A percentile compares a stretch with the other conserved stretches of the same genome.
phyloP scores from a whole-genome alignment of 1,140 invertebrate species.

The Nephila pilipes region DNA sequence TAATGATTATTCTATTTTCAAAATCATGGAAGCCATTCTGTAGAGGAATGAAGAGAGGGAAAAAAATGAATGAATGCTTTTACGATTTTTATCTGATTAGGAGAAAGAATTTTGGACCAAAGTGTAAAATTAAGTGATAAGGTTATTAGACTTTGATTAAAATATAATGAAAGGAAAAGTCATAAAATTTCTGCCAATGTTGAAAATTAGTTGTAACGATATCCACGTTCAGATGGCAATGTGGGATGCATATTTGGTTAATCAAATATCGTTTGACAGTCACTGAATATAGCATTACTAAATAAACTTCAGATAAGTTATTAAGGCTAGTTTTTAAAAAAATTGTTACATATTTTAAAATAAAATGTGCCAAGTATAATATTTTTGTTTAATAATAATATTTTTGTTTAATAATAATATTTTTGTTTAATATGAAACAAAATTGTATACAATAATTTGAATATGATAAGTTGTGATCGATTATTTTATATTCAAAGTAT shows the following conservation, averaged over 20 bases:
- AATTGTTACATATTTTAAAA: no score
- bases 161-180: conserved; percentile 30
- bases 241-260: neutral
- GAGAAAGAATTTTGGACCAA: neutral
- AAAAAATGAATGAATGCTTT: neutral
- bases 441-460: no score
- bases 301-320: no score
- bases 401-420: no score
- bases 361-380: no score
- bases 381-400: no score
- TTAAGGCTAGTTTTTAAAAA: no score
- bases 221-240: conserved; percentile 11
- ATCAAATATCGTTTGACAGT: neutral
- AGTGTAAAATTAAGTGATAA: conserved; percentile 54
- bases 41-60: neutral
- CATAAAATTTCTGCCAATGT: neutral
- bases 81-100: conserved; percentile 32
- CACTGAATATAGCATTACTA: neutral
- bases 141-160: conserved; percentile 63
- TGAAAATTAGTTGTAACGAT: neutral
- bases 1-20: conserved; percentile 54
- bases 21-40: neutral
- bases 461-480: no score
- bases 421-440: no score
- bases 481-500: no score